A percentile compares a stretch with the other conserved stretches of the same genome.
Conservation (phyloP, 2,888 invertebrate species). For the Geophilus truncorum region DNA sequence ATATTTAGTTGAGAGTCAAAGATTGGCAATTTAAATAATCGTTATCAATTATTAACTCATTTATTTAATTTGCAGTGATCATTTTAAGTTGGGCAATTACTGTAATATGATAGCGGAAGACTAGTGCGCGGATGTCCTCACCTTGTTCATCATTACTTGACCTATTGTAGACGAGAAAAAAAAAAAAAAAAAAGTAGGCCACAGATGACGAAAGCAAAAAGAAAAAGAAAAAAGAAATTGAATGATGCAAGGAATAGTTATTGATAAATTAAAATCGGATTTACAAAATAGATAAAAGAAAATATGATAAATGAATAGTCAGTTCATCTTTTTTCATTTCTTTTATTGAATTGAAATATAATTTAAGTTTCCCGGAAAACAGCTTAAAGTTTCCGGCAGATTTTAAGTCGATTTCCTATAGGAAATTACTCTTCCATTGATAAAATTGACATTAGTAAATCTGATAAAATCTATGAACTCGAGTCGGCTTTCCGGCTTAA, state of each 20-base stretch:
- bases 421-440: conserved; percentile 24
- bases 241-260: not conserved
- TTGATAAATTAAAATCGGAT: not conserved
- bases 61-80: not conserved
- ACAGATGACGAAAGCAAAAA: not conserved
- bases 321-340: not conserved
- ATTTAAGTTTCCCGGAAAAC: conserved; percentile 18
- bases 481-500: not conserved
- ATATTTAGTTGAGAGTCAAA: too few species aligned
- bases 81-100: not conserved
- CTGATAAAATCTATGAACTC: not conserved
- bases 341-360: not conserved
- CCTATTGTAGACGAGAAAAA: not conserved
- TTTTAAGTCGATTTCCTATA: conserved; percentile 1
- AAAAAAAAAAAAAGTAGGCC: not conserved
- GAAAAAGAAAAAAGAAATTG: not conserved
- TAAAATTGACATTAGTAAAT: not conserved
- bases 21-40: too few species aligned
- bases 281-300: not conserved
- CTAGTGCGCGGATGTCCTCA: conserved; percentile 3
- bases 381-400: conserved; percentile 4
- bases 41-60: not conserved
- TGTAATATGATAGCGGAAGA: conserved; percentile 2
- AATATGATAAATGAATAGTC: not conserved
- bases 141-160: not conserved